Conservation (phyloP, 2,888 invertebrate genomes). For the Clistopyga incitator region DNA sequence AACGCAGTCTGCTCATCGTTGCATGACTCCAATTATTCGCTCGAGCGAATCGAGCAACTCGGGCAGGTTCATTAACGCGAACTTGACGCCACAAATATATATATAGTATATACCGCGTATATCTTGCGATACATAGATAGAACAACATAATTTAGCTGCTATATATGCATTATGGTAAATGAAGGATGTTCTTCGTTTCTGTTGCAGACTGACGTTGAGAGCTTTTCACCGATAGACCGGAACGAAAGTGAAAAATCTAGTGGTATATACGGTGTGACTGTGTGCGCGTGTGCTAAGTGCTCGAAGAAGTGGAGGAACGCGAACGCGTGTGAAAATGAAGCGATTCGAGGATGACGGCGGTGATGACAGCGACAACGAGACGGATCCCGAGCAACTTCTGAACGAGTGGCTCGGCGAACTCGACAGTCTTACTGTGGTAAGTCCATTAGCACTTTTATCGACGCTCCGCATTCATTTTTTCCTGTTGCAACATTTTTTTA, state of each 20-base stretch:
- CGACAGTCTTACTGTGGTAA: slow-evolving; percentile 90
- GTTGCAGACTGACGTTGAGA: slow-evolving; percentile 48
- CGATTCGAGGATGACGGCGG: slow-evolving; percentile 84
- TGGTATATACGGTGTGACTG: not conserved
- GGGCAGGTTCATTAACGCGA: slow-evolving; percentile 72
- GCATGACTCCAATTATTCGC: slow-evolving; percentile 72
- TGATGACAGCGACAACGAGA: slow-evolving; percentile 88
- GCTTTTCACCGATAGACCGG: slow-evolving; percentile 17
- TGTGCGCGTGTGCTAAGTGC: slow-evolving; percentile 29
- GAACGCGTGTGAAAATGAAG: slow-evolving; percentile 76
- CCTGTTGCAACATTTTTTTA: not conserved
- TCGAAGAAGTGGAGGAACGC: slow-evolving; percentile 56
- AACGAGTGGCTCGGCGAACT: slow-evolving; percentile 93
- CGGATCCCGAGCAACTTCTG: slow-evolving; percentile 90
- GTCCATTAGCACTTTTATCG: slow-evolving; percentile 77
- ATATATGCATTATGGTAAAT: not conserved
- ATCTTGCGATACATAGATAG: not conserved
- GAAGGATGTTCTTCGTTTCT: slow-evolving; percentile 10
- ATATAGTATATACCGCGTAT: not conserved
- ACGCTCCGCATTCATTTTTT: slow-evolving; percentile 7
- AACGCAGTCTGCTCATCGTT: slow-evolving; percentile 66
- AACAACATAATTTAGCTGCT: not conserved
- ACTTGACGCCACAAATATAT: slow-evolving; percentile 63
- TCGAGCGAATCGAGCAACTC: slow-evolving; percentile 68
- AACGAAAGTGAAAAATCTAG: slow-evolving; percentile 13